A percentile compares a stretch with the other conserved stretches of the same genome.
Evolutionary conservation across 2,113 vertebrate genomes (phyloP).

Genomic region (Spea bombifrons): DNA sequence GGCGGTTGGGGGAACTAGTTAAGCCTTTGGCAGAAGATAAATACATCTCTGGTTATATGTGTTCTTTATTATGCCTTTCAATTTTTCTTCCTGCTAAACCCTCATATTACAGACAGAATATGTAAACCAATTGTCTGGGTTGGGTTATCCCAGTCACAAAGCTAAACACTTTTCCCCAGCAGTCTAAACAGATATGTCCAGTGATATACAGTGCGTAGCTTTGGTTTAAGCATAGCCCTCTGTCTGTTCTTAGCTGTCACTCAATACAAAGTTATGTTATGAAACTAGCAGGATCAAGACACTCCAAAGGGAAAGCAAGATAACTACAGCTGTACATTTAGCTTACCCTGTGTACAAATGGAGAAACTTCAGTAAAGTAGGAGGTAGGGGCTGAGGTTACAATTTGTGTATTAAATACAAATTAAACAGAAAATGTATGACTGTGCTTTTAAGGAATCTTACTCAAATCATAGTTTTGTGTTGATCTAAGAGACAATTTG

Average conservation of each 20-base stretch:
- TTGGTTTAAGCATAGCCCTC: neutral
- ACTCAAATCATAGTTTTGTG: too few species aligned
- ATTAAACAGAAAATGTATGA: too few species aligned
- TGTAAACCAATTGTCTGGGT: conserved; percentile 19
- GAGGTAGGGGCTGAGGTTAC: too few species aligned
- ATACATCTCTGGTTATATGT: too few species aligned
- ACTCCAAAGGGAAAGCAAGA: neutral
- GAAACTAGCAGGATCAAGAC: conserved; percentile 4
- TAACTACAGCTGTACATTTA: too few species aligned
- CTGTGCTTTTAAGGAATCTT: too few species aligned
- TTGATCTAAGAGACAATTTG: too few species aligned
- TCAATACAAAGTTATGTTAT: conserved; percentile 38
- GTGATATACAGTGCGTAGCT: neutral
- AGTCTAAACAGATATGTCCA: conserved; percentile 23
- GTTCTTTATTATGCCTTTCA: neutral
- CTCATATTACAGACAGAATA: neutral
- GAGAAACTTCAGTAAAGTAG: too few species aligned
- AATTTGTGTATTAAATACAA: too few species aligned
- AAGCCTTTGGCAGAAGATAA: too few species aligned
- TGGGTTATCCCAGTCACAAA: conserved; percentile 30
- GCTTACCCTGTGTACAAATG: too few species aligned
- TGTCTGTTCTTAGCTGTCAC: neutral
- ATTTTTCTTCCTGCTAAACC: neutral
- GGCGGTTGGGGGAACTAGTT: too few species aligned
- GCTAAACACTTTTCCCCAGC: conserved; percentile 29